Percentiles rank a stretch among this genome's conserved stretches.
phyloP scores from a whole-genome alignment of 1,140 invertebrate species.

The Dendroctonus ponderosae region DNA sequence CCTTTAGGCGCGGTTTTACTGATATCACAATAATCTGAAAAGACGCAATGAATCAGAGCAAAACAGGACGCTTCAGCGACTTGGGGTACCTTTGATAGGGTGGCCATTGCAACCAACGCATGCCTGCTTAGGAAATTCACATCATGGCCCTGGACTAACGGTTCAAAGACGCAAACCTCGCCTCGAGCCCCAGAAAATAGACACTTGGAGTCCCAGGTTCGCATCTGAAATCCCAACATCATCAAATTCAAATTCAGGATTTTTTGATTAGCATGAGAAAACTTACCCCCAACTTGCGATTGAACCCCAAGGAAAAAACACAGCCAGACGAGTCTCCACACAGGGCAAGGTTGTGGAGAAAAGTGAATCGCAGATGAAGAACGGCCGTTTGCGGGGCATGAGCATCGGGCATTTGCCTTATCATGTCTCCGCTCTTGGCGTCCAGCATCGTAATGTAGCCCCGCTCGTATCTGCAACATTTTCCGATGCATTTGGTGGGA shows the following conservation, averaged over 20 bases:
- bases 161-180: conserved; percentile 89
- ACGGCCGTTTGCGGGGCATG: conserved; percentile 86
- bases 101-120: conserved; percentile 87
- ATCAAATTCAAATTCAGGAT: background rate
- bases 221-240: conserved; percentile 30
- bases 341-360: conserved; percentile 62
- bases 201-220: conserved; percentile 84
- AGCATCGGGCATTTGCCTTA: conserved; percentile 79
- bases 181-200: conserved; percentile 91
- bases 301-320: conserved; percentile 94
- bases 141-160: conserved; percentile 69
- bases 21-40: conserved; percentile 67
- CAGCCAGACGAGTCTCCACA: conserved; percentile 94
- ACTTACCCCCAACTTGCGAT: conserved; percentile 78
- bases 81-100: conserved; percentile 77
- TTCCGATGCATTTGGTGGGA: background rate
- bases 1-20: conserved; percentile 68
- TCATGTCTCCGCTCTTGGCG: conserved; percentile 70
- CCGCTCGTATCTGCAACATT: conserved; percentile 62
- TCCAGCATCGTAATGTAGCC: conserved; percentile 85
- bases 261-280: background rate
- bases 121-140: conserved; percentile 71
- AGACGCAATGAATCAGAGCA: background rate
- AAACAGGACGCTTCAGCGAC: too few relatives aligned
- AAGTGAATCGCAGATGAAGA: conserved; percentile 75